phyloP scores from a whole-genome alignment of 2,113 vertebrate species.

The Furnarius figulus region DNA sequence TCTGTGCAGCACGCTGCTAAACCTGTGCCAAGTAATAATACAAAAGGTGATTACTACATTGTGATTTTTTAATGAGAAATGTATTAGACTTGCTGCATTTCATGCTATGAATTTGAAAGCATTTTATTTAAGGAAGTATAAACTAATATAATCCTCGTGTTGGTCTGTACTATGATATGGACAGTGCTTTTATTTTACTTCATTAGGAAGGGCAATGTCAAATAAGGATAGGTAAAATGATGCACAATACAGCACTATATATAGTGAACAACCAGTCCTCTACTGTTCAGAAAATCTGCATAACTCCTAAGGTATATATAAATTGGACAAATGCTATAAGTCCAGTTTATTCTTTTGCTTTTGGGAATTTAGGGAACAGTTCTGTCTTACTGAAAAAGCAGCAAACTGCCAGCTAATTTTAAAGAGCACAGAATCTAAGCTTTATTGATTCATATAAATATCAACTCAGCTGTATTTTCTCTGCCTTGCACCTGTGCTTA shows the following conservation, averaged over 20 bases:
- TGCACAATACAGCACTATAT: neutral
- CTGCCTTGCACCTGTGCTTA: neutral
- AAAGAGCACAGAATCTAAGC: neutral
- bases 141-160: neutral
- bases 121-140: neutral
- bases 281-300: neutral
- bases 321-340: neutral
- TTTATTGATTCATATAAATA: neutral
- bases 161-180: neutral
- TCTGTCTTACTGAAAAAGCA: neutral
- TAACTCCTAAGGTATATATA: neutral
- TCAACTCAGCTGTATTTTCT: neutral
- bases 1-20: neutral
- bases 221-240: neutral
- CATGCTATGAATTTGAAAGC: neutral
- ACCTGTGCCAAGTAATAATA: neutral
- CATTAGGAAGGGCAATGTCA: neutral
- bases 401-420: neutral
- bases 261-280: neutral
- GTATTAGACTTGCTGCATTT: neutral
- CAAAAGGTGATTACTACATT: neutral
- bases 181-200: neutral
- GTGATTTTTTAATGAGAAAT: neutral
- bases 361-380: neutral
- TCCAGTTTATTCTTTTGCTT: neutral